These are phyloP conservation scores for Pelagia noctiluca DNA, from an alignment of 30 jellyfish, hydroid and myxozoan genomes.

Conservation along the genomic window DNA sequence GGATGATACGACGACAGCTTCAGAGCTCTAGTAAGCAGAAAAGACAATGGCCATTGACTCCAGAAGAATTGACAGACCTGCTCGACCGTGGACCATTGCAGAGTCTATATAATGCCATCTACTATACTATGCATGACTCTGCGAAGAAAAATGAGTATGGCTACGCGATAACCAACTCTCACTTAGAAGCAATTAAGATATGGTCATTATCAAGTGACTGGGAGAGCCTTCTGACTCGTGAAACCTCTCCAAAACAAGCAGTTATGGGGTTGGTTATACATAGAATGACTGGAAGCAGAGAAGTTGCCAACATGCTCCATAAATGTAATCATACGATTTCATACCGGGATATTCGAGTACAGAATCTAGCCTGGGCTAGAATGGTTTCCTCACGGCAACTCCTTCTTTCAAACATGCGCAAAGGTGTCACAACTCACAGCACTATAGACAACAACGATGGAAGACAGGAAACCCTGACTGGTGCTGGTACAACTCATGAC, in stretches of 20 bases:
- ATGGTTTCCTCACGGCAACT: constrained; percentile 14
- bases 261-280: constrained; percentile 33
- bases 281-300: constrained; percentile 38
- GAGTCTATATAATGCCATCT: constrained; percentile 39
- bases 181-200: constrained; percentile 28
- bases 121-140: constrained; percentile 34
- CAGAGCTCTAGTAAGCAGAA: background rate
- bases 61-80: constrained; percentile 44
- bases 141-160: constrained; percentile 51
- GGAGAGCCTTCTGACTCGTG: constrained; percentile 27
- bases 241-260: constrained; percentile 47
- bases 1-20: constrained; percentile 53
- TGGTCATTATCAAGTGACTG: constrained; percentile 58
- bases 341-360: constrained; percentile 37
- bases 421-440: constrained; percentile 55
- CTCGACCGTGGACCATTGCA: constrained; percentile 52
- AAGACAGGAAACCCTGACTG: constrained; percentile 51
- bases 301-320: constrained; percentile 29
- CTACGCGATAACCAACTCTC: constrained; percentile 20
- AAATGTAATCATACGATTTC: constrained; percentile 48
- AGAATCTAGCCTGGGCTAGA: constrained; percentile 49
- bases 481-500: constrained; percentile 62
- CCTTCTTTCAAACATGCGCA: constrained; percentile 20
- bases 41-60: constrained; percentile 49
- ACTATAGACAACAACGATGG: constrained; percentile 62